phyloP scores from a whole-genome alignment of 2,797 vertebrate genomes.

The Etheostoma nigrum region DNA sequence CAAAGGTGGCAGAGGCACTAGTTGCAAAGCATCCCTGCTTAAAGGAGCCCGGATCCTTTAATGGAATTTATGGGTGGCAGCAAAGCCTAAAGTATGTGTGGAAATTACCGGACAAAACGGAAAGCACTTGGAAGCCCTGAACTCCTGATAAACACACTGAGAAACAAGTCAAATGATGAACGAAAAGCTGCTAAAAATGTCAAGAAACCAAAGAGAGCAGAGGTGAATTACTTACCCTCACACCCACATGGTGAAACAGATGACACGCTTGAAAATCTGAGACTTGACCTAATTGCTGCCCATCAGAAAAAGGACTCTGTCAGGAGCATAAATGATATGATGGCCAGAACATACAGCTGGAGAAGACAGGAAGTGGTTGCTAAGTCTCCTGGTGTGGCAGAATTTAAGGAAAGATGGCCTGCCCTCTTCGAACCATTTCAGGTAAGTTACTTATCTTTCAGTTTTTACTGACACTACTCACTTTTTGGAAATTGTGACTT shows the following conservation, averaged over 20 bases:
- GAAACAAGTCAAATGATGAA: background rate
- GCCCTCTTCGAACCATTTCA: no score
- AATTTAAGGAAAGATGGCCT: no score
- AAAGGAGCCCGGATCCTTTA: constrained; percentile 27
- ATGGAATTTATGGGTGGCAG: constrained; percentile 25
- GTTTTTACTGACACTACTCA: no score
- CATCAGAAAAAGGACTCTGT: no score
- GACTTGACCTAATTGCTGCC: no score
- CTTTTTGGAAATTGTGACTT: no score
- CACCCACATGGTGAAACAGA: background rate
- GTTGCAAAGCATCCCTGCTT: constrained; percentile 31
- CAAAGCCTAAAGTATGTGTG: constrained; percentile 26
- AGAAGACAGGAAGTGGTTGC: no score
- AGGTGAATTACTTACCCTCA: background rate
- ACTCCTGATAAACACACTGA: constrained; percentile 19
- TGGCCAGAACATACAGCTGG: no score
- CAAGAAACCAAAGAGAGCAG: constrained; percentile 16
- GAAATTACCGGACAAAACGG: constrained; percentile 16
- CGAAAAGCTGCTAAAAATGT: constrained; percentile 4
- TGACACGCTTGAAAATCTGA: no score
- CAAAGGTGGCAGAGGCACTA: constrained; percentile 19
- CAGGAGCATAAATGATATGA: no score
- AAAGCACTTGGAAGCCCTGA: constrained; percentile 28
- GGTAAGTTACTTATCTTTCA: no score
- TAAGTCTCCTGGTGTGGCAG: no score